Percentiles rank a stretch among this genome's conserved stretches.
Conservation (phyloP, 2,888 invertebrate genomes). For the Lycaena phlaeas region DNA sequence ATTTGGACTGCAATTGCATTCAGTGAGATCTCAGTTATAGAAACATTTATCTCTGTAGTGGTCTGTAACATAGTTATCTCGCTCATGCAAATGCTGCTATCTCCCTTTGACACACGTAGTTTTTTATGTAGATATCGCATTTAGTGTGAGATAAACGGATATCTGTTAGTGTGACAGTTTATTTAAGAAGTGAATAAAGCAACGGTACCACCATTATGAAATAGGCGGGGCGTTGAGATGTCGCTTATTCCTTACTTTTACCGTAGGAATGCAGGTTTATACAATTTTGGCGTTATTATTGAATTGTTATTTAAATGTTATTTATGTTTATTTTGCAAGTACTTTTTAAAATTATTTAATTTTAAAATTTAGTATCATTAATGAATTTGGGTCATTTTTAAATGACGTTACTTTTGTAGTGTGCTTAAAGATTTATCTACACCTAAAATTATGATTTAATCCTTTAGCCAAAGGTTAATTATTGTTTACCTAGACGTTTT, state of each 20-base stretch:
- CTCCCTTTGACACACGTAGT: constrained; percentile 56
- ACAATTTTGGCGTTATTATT: constrained; percentile 1
- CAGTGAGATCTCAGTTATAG: constrained; percentile 37
- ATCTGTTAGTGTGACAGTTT: constrained; percentile 50
- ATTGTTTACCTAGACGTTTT: too few species aligned
- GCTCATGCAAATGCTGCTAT: constrained; percentile 45
- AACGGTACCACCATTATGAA: constrained; percentile 64
- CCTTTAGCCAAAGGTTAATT: too few species aligned
- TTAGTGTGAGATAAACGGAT: constrained; percentile 60
- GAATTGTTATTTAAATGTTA: too few species aligned
- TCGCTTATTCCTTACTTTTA: constrained; percentile 9
- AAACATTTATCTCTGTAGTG: constrained; percentile 45
- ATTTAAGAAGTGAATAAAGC: constrained; percentile 38
- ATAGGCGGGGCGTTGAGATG: constrained; percentile 53
- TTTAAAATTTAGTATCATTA: too few species aligned
- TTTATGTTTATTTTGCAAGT: too few species aligned
- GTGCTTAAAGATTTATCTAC: too few species aligned
- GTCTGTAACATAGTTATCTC: constrained; percentile 58
- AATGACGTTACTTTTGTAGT: too few species aligned
- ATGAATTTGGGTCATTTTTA: too few species aligned
- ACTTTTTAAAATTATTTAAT: too few species aligned
- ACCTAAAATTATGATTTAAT: too few species aligned
- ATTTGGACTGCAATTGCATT: constrained; percentile 50
- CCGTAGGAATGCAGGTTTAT: constrained; percentile 15
- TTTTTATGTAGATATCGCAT: constrained; percentile 67